These are phyloP conservation scores for Myotis davidii DNA, from an alignment of 2,113 vertebrate genomes.

Conservation along the genomic window DNA sequence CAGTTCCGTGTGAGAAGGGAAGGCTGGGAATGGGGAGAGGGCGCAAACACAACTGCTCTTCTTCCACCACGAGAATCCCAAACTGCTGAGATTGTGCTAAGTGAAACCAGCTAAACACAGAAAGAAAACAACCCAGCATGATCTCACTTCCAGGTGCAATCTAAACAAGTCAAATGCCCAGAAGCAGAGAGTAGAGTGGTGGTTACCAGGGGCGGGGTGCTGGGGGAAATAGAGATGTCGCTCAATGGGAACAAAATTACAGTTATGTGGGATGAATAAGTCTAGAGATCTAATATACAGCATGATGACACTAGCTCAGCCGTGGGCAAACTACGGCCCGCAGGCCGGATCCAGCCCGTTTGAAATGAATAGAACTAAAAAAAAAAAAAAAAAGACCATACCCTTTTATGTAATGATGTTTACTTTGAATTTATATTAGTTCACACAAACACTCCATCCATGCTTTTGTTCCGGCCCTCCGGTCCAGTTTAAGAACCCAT, in stretches of 20 bases:
- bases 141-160: background rate
- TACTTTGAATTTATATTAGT: too few species aligned
- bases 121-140: too few species aligned
- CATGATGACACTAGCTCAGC: background rate
- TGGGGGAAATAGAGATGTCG: background rate
- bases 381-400: too few species aligned
- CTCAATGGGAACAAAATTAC: background rate
- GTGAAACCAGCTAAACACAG: background rate
- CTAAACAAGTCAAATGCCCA: background rate
- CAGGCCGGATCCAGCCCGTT: too few species aligned
- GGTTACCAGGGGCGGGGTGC: too few species aligned
- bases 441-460: too few species aligned
- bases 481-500: too few species aligned
- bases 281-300: background rate
- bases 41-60: background rate
- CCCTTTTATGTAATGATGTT: too few species aligned
- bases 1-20: background rate
- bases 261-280: background rate
- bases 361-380: too few species aligned
- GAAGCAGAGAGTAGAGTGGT: too few species aligned
- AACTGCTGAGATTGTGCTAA: background rate
- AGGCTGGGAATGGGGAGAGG: background rate
- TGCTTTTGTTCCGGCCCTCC: too few species aligned
- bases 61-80: background rate
- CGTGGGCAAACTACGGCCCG: too few species aligned